Evolutionary conservation across 2,797 vertebrate genomes (phyloP).

Genomic region (Gymnodraco acuticeps): DNA sequence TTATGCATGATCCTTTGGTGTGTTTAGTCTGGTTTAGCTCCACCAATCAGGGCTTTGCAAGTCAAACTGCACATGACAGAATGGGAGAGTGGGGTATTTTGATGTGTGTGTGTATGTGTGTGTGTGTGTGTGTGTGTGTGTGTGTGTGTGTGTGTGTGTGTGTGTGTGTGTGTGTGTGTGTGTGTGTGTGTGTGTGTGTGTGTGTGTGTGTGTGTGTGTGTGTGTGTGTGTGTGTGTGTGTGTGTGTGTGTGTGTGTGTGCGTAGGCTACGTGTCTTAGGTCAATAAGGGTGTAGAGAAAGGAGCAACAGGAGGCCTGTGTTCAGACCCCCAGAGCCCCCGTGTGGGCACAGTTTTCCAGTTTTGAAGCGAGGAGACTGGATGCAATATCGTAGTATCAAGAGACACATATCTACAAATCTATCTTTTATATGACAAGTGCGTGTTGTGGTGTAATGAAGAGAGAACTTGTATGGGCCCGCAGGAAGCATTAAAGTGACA

Average conservation of each 20-base stretch:
- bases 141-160: background rate
- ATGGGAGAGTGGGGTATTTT: constrained; percentile 41
- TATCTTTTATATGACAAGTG: constrained; percentile 33
- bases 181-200: constrained; percentile 49
- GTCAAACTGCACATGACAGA: constrained; percentile 46
- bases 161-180: constrained; percentile 29
- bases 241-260: background rate
- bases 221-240: constrained; percentile 48
- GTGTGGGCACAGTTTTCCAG: constrained; percentile 47
- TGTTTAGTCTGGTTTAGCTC: constrained; percentile 64
- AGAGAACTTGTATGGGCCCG: background rate
- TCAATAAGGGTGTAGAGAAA: constrained; percentile 34
- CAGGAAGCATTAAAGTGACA: background rate
- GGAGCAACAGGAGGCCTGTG: constrained; percentile 23
- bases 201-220: background rate
- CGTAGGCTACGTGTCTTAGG: constrained; percentile 48
- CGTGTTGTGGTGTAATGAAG: constrained; percentile 7
- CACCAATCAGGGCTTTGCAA: constrained; percentile 40
- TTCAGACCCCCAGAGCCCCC: constrained; percentile 53
- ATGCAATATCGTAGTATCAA: background rate
- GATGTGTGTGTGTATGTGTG: constrained; percentile 19
- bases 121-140: constrained; percentile 55
- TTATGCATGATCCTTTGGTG: constrained; percentile 38
- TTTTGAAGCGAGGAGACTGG: constrained; percentile 2
- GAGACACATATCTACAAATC: constrained; percentile 2